phyloP scores from a whole-genome alignment of 2,113 vertebrate genomes.

The Macquaria ambigua region DNA sequence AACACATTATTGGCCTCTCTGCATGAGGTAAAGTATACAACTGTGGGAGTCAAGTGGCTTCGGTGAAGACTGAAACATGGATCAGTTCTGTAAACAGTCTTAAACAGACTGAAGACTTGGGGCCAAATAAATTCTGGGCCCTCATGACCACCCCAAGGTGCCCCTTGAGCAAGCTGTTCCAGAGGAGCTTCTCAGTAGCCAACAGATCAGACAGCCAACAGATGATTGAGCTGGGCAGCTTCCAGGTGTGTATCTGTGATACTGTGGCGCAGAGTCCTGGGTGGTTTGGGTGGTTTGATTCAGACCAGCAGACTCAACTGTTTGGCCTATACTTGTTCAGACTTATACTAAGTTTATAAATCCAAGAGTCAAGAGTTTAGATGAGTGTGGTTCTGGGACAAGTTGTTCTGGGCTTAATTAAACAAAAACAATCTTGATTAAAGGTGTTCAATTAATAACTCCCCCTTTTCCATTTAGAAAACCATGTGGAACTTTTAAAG shows the following conservation, averaged over 20 bases:
- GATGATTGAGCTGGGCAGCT: constrained; percentile 23
- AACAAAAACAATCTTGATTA: constrained; percentile 8
- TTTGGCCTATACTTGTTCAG: not conserved
- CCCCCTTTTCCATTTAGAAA: constrained; percentile 1
- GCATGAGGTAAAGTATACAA: not conserved
- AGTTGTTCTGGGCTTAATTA: constrained; percentile 1
- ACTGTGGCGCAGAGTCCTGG: not conserved
- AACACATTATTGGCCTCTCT: not conserved
- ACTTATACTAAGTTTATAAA: not conserved
- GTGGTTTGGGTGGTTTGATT: not conserved
- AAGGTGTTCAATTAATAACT: constrained; percentile 30
- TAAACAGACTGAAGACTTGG: not conserved
- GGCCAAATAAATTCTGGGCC: not conserved
- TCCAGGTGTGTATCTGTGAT: constrained; percentile 23
- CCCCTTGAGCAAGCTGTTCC: constrained; percentile 33
- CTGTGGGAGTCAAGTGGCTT: constrained; percentile 11
- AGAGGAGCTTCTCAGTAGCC: constrained; percentile 1
- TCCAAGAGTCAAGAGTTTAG: not conserved
- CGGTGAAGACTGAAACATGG: constrained; percentile 4
- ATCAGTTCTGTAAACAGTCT: constrained; percentile 10
- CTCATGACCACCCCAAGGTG: constrained; percentile 4
- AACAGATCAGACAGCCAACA: constrained; percentile 15
- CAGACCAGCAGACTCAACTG: not conserved
- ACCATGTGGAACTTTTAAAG: constrained; percentile 4
- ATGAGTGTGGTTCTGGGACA: not conserved